Evolutionary conservation across 1,140 invertebrate genomes (phyloP), one percentile per base, ranked within the genome.

Genomic region (Lepidotrigona ventralis): DNA sequence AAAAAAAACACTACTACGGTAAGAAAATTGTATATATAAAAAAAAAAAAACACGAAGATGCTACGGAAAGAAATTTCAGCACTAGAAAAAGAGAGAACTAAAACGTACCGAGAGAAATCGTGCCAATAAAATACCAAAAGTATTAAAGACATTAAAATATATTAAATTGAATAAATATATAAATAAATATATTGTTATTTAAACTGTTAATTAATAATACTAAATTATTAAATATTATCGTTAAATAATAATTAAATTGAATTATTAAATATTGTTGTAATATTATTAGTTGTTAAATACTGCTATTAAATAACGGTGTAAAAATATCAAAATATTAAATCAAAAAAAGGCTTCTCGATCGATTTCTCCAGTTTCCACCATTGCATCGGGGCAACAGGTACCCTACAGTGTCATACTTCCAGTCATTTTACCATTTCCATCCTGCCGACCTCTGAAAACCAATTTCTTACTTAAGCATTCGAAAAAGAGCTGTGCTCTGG

Each of bases 321-420:
- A 46, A 33, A 39, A 6, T 39, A 39, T 39, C 6, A 39, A 46
- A 46, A 8, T 46, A 8, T 8, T 46, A 46, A 46, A 39, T 39
- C 39, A 5, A 39, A 39, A 4, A 46, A 46, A 46, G 19, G 51
- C 54, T 54, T 73, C n/a, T n/a, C 71, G 1, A 51, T 73, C 51
- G 71, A 72, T 29, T 72, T 72, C 51, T 21, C n/a, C 71, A 51
- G 54, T 72, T 54, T 72, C 71, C 17, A 72, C 51, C 71, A 21
- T 11, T 4, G 21, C 23, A 21, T 51, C 56, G 21, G 12, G 73
- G 73, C 73, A 76, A 76, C 73, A 76, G 73, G 73, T 76, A 2
- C 21, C 26, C 19, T 12, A 21, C 4, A 54, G 17, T 14, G 12
- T 23, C 33, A 9, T 29, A 26, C 19, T 14, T 15, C n/a, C 11